These are phyloP conservation scores for Neoaliturus tenellus DNA, from an alignment of 2,888 invertebrate genomes.

Conservation along the genomic window DNA sequence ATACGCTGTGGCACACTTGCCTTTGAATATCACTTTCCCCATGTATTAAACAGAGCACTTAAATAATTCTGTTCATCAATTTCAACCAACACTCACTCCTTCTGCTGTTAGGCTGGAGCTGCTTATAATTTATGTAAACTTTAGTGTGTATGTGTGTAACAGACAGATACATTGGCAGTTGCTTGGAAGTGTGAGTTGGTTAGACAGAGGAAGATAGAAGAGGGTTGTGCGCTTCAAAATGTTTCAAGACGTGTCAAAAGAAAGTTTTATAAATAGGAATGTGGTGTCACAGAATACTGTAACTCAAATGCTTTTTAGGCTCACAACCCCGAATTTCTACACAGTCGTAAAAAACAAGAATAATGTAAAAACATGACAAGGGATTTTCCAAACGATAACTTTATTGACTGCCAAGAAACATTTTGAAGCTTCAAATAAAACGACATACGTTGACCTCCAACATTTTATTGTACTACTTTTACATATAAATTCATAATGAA, in stretches of 20 bases:
- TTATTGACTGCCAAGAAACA: slow-evolving; percentile 60
- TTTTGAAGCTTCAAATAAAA: slow-evolving; percentile 63
- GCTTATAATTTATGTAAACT: too few species aligned
- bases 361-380: not conserved
- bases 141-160: not conserved
- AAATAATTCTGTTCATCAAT: too few species aligned
- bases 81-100: too few species aligned
- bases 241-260: slow-evolving; percentile 60
- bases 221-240: slow-evolving; percentile 63
- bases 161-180: not conserved
- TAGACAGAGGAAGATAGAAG: slow-evolving; percentile 35
- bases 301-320: slow-evolving; percentile 6
- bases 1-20: too few species aligned
- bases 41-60: too few species aligned
- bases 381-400: not conserved
- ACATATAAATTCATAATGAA: slow-evolving; percentile 24
- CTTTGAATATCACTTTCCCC: too few species aligned
- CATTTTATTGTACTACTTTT: slow-evolving; percentile 52
- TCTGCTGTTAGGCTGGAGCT: too few species aligned
- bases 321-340: not conserved
- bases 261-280: slow-evolving; percentile 50
- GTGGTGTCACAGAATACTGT: slow-evolving; percentile 38
- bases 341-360: not conserved
- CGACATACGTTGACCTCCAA: slow-evolving; percentile 36
- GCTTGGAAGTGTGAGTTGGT: not conserved